Base-by-base conservation (phyloP, 2,113 vertebrate genomes). In the Gopherus evgoodei region DNA sequence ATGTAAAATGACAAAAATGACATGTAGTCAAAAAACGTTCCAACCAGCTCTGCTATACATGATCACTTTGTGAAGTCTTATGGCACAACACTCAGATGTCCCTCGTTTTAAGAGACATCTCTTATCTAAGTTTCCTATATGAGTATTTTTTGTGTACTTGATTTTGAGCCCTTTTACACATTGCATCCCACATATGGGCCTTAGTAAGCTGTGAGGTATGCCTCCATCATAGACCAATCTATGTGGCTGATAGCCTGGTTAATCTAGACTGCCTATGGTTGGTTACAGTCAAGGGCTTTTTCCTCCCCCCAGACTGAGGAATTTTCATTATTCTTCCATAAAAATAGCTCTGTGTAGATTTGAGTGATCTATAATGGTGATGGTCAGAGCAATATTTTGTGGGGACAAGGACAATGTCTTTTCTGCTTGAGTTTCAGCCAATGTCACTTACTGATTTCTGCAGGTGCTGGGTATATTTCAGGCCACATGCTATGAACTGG, bases 361-460 rank as follows among this genome's bases (percentile, higher is more conserved):
- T 93, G 31, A 84, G 44, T 44, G 31, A 85, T 52, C 35, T 52
- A 81, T 56, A 72, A 16, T 57, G 22, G 2, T 81, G 5, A 4
- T n/a, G 78, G 22, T 35, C 59, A 76, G 56, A 57, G 4, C 9
- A 53, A 92, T 89, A 93, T 72, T 62, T 86, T 42, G 47, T 62
- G 81, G 44, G 44, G 0, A 0, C 88, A 69, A 84, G 0, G 3
- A 86, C 93, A 89, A 79, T 38, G 11, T 5, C 6, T 7, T 69
- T 90, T 90, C 89, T 47, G 17, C 11, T 69, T 62, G 38, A 93
- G n/a, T 44, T 16, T 17, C 5, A 4, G 22, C 81, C 42, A 3
- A 0, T 50, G 69, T 84, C 13, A 44, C 6, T 83, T 9, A 8
- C 53, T 29, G 0, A 52, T 50, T 82, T 75, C 81, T 87, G 12